phyloP scores from a whole-genome alignment of 2,888 invertebrate genomes.

The Cantharis flavilabris region DNA sequence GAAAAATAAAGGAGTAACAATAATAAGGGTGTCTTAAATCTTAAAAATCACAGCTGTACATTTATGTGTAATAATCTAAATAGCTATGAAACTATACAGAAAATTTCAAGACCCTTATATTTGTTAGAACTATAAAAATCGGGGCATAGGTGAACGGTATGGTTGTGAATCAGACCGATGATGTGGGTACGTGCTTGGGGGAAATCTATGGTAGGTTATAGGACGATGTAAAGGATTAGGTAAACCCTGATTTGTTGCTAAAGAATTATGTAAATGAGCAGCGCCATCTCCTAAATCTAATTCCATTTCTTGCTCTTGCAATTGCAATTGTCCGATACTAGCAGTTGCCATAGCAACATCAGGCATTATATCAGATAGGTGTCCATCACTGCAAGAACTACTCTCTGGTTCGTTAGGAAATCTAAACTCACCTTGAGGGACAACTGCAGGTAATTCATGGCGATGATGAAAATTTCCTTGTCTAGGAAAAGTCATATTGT shows the following conservation, averaged over 20 bases:
- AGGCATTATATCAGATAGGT: conserved; percentile 83
- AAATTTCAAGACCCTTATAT: conserved; percentile 21
- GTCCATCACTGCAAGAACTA: conserved; percentile 69
- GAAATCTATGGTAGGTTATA: conserved; percentile 46
- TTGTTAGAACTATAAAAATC: conserved; percentile 44
- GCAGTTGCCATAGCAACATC: conserved; percentile 92
- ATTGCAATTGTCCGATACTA: conserved; percentile 70
- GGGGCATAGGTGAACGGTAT: conserved; percentile 41
- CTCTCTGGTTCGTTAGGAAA: conserved; percentile 57
- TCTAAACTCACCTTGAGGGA: conserved; percentile 65
- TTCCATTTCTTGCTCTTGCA: conserved; percentile 69
- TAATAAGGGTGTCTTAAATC: conserved; percentile 29
- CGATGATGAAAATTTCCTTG: conserved; percentile 55
- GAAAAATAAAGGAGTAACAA: conserved; percentile 12
- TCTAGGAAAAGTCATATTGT: conserved; percentile 68
- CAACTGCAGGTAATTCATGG: conserved; percentile 67
- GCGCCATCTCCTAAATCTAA: conserved; percentile 86
- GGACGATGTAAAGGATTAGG: conserved; percentile 46
- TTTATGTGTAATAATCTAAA: conserved; percentile 31
- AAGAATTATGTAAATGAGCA: conserved; percentile 62
- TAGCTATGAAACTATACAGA: conserved; percentile 32
- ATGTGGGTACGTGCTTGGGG: conserved; percentile 47
- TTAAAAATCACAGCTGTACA: conserved; percentile 39
- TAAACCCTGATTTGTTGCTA: conserved; percentile 41
- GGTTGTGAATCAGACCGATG: conserved; percentile 41